Evolutionary conservation across 2,888 invertebrate genomes (phyloP).

Genomic region (Apodemia mormo): DNA sequence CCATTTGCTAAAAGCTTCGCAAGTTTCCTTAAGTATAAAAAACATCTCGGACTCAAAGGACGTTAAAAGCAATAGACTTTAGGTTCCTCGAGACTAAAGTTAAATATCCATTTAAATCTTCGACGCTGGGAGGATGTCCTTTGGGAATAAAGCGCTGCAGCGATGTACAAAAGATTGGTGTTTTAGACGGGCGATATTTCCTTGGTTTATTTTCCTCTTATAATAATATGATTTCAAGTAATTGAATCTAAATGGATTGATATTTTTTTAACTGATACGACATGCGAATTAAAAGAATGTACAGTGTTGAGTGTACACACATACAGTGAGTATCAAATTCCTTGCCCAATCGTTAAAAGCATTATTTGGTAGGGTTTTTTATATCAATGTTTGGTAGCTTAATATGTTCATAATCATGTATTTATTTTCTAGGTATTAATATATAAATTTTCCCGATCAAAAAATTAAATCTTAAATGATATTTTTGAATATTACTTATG

Average conservation of each 20-base stretch:
- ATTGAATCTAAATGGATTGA: neutral
- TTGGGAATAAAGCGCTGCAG: conserved; percentile 66
- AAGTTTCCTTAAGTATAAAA: conserved; percentile 59
- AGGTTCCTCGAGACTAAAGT: conserved; percentile 77
- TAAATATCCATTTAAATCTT: conserved; percentile 81
- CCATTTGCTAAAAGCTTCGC: conserved; percentile 71
- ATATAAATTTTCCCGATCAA: too few species aligned
- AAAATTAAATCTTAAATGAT: too few species aligned
- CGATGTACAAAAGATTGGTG: conserved; percentile 50
- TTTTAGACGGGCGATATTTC: conserved; percentile 1
- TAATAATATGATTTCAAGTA: neutral
- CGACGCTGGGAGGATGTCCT: conserved; percentile 53
- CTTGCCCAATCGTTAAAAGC: too few species aligned
- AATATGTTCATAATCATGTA: too few species aligned
- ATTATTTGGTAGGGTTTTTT: too few species aligned
- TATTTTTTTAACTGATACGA: neutral
- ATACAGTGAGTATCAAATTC: too few species aligned
- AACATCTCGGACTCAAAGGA: conserved; percentile 53
- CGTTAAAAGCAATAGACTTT: conserved; percentile 73
- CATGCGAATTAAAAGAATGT: neutral
- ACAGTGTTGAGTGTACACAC: too few species aligned
- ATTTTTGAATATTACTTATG: too few species aligned
- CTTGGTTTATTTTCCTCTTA: neutral
- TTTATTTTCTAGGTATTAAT: too few species aligned
- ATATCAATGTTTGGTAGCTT: too few species aligned